Percentiles rank a stretch among this genome's conserved stretches.
Evolutionary conservation across 2,113 vertebrate species (phyloP).

Genomic region (Misgurnus mizolepis): DNA sequence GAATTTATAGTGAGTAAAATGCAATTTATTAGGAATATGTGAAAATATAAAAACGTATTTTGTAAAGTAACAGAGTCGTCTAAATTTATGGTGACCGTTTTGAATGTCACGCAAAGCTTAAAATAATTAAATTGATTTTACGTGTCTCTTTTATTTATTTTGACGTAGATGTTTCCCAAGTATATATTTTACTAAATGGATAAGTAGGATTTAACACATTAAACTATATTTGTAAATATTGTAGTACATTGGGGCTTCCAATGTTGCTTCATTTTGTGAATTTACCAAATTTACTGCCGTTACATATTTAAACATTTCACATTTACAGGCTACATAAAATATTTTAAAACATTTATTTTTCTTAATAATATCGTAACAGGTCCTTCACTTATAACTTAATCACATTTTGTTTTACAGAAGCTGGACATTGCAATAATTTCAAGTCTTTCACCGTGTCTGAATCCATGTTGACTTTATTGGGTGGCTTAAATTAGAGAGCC

Average conservation of each 20-base stretch:
- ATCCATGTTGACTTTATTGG: slow-evolving; percentile 79
- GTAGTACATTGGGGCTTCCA: not conserved
- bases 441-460: slow-evolving; percentile 64
- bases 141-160: not conserved
- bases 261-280: not conserved
- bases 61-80: not conserved
- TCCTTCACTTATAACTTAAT: not conserved
- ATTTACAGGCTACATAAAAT: not conserved
- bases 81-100: not conserved
- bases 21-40: too few relatives aligned
- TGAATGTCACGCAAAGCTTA: not conserved
- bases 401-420: slow-evolving; percentile 14
- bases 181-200: not conserved
- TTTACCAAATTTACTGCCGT: slow-evolving; percentile 6
- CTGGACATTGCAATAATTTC: not conserved
- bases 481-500: slow-evolving; percentile 79
- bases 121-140: not conserved
- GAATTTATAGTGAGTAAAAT: not conserved
- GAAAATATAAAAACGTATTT: not conserved
- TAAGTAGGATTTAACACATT: not conserved
- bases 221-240: not conserved
- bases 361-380: not conserved
- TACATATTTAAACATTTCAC: not conserved
- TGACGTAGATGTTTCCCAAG: too few relatives aligned
- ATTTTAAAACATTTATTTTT: not conserved